Base-by-base conservation (phyloP, 2,113 vertebrate genomes). In the Malurus alboscapulatus region DNA sequence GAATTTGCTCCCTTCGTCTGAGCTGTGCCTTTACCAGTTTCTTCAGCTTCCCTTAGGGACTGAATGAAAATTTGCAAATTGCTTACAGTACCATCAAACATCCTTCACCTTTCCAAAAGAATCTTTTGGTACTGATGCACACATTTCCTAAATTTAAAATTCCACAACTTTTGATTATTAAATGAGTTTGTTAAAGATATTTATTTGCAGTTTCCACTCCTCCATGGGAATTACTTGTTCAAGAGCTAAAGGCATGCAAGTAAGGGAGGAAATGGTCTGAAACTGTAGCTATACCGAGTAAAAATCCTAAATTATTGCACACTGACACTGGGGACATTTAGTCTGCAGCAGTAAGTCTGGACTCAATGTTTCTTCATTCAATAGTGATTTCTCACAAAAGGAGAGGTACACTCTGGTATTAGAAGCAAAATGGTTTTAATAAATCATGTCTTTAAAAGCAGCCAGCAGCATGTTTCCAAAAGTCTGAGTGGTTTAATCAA, bases 361-460 rank as follows among this genome's bases (percentile, higher is more conserved):
- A 47, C 32, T 83, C 71, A 38, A 1, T 75, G 42, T 50, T 84
- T 93, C 79, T 90, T 88, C 27, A 79, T 59, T 45, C 42, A 75
- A 6, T 20, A 82, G 29, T 24, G 38, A 66, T 53, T 67, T 44
- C 62, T 79, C 63, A 75, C 22, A 82, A 88, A 81, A 88, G 61
- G 57, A 90, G 48, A 92, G 10, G 29, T 68, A 67, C 19, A 24
- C 7, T 62, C 29, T 55, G 17, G 32, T 61, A 59, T 71, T 82
- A 76, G 79, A 92, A 86, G 15, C 14, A 59, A 93, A 93, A 82
- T 32, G 12, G 29, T 57, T 75, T 92, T 75, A 71, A 91, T 82
- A 92, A 90, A 94, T 87, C 66, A 74, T 27, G 62, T 32, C 53
- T 75, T 71, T 90, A 85, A 82, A 85, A 72, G 29, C 54, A 90